Evolutionary conservation across 2,888 invertebrate species (phyloP).

Genomic region (Lacanobia oleracea): DNA sequence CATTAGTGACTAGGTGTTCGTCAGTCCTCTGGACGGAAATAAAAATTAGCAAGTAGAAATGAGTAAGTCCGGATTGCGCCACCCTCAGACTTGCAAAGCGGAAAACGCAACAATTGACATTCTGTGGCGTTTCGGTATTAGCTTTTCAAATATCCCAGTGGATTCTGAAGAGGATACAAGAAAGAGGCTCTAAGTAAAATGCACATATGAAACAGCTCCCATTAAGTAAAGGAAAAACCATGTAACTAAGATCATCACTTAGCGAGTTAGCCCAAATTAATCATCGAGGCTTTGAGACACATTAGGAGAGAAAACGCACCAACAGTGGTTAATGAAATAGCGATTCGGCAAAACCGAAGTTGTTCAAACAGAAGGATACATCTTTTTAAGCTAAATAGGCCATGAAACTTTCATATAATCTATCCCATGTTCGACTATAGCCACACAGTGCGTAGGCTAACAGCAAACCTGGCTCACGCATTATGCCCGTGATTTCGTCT

Average conservation of each 20-base stretch:
- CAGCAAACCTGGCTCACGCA: neutral
- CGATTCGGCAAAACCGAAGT: too few relatives aligned
- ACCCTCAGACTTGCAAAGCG: conserved; percentile 16
- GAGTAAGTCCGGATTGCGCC: conserved; percentile 13
- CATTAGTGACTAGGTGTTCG: neutral
- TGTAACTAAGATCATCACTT: neutral
- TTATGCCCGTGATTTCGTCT: too few relatives aligned
- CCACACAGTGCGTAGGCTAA: neutral
- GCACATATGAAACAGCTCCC: neutral
- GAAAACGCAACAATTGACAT: conserved; percentile 25
- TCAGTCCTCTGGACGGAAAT: conserved; percentile 1
- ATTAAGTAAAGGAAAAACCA: neutral
- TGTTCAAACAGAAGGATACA: neutral
- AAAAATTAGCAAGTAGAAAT: conserved; percentile 1
- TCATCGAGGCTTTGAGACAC: neutral
- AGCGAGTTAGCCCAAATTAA: neutral
- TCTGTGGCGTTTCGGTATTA: conserved; percentile 20
- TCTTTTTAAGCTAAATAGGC: neutral
- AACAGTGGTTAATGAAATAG: neutral
- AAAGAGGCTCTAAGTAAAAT: neutral
- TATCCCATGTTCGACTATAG: neutral
- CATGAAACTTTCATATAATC: neutral
- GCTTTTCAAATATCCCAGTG: conserved; percentile 34
- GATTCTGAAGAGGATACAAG: conserved; percentile 1
- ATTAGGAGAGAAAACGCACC: too few relatives aligned